Conservation (phyloP, 1,140 invertebrate species). For the Capitella teleta region DNA sequence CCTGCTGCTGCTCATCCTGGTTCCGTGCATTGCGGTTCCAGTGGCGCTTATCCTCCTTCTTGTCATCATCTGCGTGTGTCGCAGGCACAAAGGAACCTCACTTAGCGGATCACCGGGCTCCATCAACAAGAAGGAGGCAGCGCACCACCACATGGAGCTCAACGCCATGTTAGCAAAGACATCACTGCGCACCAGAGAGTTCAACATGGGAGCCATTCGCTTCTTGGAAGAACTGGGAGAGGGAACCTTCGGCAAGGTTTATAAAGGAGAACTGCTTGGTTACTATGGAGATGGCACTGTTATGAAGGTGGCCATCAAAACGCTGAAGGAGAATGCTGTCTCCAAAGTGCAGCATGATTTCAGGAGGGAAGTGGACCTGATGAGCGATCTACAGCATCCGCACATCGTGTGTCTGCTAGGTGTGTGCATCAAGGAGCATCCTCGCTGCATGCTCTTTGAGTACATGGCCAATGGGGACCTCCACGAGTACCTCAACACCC, state of each 20-base stretch:
- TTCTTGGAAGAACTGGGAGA: conserved; percentile 91
- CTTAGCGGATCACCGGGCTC: conserved; percentile 10
- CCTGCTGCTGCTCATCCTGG: conserved; percentile 31
- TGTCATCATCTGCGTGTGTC: conserved; percentile 39
- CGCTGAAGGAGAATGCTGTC: conserved; percentile 83
- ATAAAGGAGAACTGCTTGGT: conserved; percentile 74
- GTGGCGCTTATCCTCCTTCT: conserved; percentile 45
- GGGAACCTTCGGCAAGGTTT: conserved; percentile 76
- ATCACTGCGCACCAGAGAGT: conserved; percentile 22
- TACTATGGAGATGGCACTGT: conserved; percentile 36
- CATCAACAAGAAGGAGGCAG: background rate
- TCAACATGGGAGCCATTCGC: conserved; percentile 64
- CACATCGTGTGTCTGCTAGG: conserved; percentile 92
- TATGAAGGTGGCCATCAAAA: conserved; percentile 83
- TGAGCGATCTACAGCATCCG: conserved; percentile 84
- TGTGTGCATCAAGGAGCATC: conserved; percentile 79
- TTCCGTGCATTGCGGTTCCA: conserved; percentile 45
- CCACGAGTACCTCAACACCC: conserved; percentile 37
- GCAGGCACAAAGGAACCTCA: conserved; percentile 19
- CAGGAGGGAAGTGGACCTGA: conserved; percentile 72
- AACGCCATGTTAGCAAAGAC: conserved; percentile 53
- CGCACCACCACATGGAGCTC: conserved; percentile 51
- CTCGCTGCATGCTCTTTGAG: conserved; percentile 91
- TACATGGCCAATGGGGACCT: conserved; percentile 55
- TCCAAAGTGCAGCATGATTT: conserved; percentile 85